phyloP scores from a whole-genome alignment of 1,140 invertebrate genomes.

The Trichogramma pretiosum region DNA sequence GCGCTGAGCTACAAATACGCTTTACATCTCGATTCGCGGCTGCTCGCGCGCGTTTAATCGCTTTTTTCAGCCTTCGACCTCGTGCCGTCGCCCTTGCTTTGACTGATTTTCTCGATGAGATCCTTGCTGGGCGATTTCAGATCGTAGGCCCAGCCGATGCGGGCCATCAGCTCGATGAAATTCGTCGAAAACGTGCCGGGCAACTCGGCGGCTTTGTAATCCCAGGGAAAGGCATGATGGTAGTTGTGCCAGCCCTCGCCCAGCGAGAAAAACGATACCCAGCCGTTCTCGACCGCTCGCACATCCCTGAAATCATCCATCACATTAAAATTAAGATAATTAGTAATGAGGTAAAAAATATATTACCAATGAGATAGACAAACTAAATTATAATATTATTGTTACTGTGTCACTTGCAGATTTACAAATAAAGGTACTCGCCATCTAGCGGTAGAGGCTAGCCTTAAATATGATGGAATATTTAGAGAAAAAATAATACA shows the following conservation, averaged over 20 bases:
- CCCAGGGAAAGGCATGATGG: constrained; percentile 4
- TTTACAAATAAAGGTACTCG: no score
- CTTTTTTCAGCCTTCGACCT: no score
- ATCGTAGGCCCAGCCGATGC: not conserved
- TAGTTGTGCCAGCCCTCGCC: constrained; percentile 10
- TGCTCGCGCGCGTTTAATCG: no score
- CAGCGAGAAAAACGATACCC: not conserved
- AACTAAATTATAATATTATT: no score
- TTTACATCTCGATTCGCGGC: no score
- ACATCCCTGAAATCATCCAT: constrained; percentile 1
- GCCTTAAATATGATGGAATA: no score
- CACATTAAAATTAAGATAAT: not conserved
- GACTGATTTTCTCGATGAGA: constrained; percentile 12
- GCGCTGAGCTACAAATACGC: no score
- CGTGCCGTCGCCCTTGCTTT: constrained; percentile 36
- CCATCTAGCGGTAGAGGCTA: no score
- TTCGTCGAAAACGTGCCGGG: not conserved
- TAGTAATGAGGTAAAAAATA: no score
- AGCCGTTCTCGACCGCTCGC: not conserved
- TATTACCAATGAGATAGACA: no score
- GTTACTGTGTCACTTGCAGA: no score
- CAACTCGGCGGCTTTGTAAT: not conserved
- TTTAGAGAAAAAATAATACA: no score
- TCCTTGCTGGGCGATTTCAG: not conserved
- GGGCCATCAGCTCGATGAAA: not conserved